Conservation (phyloP, 2,113 vertebrate species). For the Elachura formosa region DNA sequence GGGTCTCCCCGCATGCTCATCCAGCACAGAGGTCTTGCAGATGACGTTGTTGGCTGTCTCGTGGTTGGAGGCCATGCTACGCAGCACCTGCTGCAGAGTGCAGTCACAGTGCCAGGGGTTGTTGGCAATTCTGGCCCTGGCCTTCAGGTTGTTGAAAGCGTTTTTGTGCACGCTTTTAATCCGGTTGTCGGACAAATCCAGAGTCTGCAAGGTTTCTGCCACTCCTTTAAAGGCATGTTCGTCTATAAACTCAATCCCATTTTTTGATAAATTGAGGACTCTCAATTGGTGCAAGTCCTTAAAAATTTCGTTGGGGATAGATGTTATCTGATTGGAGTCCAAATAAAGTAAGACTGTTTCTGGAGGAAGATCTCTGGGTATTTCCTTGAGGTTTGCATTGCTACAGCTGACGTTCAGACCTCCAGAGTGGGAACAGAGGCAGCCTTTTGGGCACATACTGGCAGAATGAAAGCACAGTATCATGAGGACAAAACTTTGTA, state of each 20-base stretch:
- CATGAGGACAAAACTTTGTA: slow-evolving; percentile 98
- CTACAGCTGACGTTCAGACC: slow-evolving; percentile 95
- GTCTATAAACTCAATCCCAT: slow-evolving; percentile 90
- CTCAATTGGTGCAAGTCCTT: slow-evolving; percentile 87
- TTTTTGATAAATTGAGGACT: slow-evolving; percentile 97
- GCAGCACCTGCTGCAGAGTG: slow-evolving; percentile 91
- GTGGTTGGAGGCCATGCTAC: slow-evolving; percentile 93
- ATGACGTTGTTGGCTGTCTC: slow-evolving; percentile 89
- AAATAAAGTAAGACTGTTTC: slow-evolving; percentile 91
- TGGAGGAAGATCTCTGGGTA: slow-evolving; percentile 89
- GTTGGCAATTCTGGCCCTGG: slow-evolving; percentile 88
- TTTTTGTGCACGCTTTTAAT: slow-evolving; percentile 95
- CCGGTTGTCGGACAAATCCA: slow-evolving; percentile 95
- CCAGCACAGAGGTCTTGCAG: slow-evolving; percentile 90
- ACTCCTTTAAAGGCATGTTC: slow-evolving; percentile 93
- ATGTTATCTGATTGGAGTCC: slow-evolving; percentile 96
- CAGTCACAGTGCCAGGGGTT: slow-evolving; percentile 99
- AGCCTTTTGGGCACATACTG: slow-evolving; percentile 98
- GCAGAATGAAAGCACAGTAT: slow-evolving; percentile 97
- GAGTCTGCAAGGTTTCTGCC: slow-evolving; percentile 88
- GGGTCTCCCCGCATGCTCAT: slow-evolving; percentile 85
- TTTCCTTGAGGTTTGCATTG: slow-evolving; percentile 94
- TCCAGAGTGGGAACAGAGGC: slow-evolving; percentile 87
- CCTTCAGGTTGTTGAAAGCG: slow-evolving; percentile 90
- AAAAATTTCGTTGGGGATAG: slow-evolving; percentile 94